These are phyloP conservation scores for Temnothorax ravouxi DNA, from an alignment of 2,888 invertebrate species.

Conservation along the genomic window DNA sequence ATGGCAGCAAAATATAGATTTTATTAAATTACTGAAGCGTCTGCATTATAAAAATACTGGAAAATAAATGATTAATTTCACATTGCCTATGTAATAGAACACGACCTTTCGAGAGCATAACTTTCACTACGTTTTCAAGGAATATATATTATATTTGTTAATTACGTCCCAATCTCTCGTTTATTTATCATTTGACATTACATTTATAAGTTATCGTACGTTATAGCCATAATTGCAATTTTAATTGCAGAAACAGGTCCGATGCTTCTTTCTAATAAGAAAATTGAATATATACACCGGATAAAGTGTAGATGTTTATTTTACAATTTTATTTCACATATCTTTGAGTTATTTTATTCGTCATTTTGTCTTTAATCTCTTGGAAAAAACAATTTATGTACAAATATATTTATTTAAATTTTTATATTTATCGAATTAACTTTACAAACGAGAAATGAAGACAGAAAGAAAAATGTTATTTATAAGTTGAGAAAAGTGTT, in stretches of 20 bases:
- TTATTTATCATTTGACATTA: not conserved
- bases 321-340: constrained; percentile 4
- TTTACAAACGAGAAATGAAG: not conserved
- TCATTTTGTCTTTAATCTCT: not conserved
- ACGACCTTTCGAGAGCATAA: not conserved
- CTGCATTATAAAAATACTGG: not conserved
- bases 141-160: not conserved
- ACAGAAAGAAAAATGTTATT: not conserved
- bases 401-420: not conserved
- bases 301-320: not conserved
- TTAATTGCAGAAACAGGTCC: not conserved
- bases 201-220: not conserved
- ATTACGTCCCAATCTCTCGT: not conserved
- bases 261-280: not conserved
- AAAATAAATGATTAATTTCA: not conserved
- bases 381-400: not conserved
- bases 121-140: not conserved
- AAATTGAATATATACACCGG: not conserved
- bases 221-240: not conserved
- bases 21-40: not conserved
- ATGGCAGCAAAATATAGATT: not conserved
- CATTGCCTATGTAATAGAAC: not conserved
- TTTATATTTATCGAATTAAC: not conserved
- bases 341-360: not conserved
- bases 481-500: not conserved